Conservation (phyloP, 1,140 invertebrate genomes). For the Procambarus virginalis region DNA sequence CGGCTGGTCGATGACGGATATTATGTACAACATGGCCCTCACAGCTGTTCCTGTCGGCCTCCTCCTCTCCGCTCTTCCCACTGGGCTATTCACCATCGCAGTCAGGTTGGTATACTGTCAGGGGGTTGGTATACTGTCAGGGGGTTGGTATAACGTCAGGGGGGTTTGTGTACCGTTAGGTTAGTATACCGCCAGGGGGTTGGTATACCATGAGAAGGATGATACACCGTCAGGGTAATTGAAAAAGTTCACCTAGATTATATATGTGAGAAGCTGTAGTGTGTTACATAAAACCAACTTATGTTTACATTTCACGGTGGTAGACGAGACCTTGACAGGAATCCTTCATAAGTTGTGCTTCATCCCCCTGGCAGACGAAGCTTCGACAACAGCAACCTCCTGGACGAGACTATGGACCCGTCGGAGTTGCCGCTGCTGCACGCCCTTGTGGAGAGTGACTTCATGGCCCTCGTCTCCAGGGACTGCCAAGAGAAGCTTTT, state of each 20-base stretch:
- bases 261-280: too few species aligned
- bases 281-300: too few species aligned
- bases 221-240: not conserved
- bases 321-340: too few species aligned
- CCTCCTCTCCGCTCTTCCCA: conserved; percentile 61
- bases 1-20: conserved; percentile 52
- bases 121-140: too few species aligned
- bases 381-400: conserved; percentile 20
- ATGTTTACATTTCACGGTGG: too few species aligned
- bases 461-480: conserved; percentile 37
- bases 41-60: conserved; percentile 53
- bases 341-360: not conserved
- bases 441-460: conserved; percentile 56
- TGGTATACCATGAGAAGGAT: too few species aligned
- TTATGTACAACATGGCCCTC: conserved; percentile 40
- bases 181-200: too few species aligned
- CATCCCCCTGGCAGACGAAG: conserved; percentile 28
- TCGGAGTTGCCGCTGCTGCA: conserved; percentile 57
- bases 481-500: conserved; percentile 66
- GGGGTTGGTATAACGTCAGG: too few species aligned
- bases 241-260: too few species aligned
- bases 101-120: conserved; percentile 15
- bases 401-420: conserved; percentile 31
- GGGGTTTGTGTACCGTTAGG: not conserved
- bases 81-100: conserved; percentile 65